These are phyloP conservation scores for Cossypha heuglini DNA, from an alignment of 2,797 vertebrate genomes.

Conservation along the genomic window DNA sequence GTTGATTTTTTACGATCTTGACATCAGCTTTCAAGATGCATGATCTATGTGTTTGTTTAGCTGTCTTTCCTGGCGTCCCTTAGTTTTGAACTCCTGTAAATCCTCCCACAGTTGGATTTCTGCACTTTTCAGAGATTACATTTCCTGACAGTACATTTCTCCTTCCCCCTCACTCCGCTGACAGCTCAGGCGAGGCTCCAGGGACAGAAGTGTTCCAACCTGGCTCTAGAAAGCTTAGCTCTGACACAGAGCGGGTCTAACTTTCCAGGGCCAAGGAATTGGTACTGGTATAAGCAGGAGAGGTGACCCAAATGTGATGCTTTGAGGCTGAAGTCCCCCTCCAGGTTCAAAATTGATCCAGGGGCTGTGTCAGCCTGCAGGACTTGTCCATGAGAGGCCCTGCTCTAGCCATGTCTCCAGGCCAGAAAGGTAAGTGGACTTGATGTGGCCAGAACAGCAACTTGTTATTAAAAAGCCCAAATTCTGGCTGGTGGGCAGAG, in stretches of 20 bases:
- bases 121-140: constrained; percentile 69
- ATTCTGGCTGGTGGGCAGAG: neutral
- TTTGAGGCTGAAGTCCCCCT: neutral
- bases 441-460: neutral
- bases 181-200: constrained; percentile 51
- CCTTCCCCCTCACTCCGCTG: constrained; percentile 42
- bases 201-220: constrained; percentile 2
- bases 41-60: constrained; percentile 78
- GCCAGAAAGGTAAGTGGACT: neutral
- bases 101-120: constrained; percentile 73
- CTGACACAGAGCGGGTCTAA: neutral
- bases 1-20: constrained; percentile 76
- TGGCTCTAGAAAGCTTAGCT: constrained; percentile 27
- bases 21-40: constrained; percentile 73
- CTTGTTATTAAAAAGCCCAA: neutral
- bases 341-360: neutral
- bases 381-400: neutral
- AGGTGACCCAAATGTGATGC: neutral
- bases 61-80: constrained; percentile 69
- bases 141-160: constrained; percentile 71
- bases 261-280: neutral
- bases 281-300: neutral
- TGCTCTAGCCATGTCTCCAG: neutral
- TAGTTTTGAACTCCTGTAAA: constrained; percentile 73
- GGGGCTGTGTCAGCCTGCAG: neutral